These are phyloP conservation scores for Lamprotornis superbus DNA, from an alignment of 2,113 vertebrate genomes.

Conservation along the genomic window DNA sequence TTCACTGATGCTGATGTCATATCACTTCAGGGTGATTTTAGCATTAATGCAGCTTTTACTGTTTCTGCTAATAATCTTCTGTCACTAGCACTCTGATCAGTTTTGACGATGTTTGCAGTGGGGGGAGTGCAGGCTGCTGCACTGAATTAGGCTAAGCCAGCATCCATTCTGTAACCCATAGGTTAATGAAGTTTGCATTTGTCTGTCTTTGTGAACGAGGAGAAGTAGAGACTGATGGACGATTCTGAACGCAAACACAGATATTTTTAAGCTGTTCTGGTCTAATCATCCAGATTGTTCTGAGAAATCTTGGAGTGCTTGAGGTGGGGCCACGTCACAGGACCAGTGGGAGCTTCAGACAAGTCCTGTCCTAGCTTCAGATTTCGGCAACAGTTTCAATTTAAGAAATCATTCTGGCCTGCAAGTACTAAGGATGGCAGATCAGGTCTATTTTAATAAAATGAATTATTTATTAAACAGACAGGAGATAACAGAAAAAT, in stretches of 20 bases:
- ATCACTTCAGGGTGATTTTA: background rate
- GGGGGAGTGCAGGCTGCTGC: background rate
- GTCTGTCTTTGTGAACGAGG: background rate
- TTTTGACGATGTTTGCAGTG: background rate
- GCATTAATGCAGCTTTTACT: slow-evolving; percentile 7
- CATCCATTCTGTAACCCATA: background rate
- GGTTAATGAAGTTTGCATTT: background rate
- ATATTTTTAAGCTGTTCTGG: background rate
- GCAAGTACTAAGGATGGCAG: background rate
- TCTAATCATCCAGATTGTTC: background rate
- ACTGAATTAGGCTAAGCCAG: background rate
- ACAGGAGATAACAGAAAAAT: background rate
- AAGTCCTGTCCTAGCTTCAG: background rate
- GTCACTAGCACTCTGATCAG: background rate
- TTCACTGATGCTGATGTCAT: background rate
- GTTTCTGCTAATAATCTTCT: background rate
- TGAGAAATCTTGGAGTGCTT: background rate
- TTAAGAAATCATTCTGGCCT: background rate
- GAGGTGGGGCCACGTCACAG: background rate
- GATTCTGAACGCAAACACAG: background rate
- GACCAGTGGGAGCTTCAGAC: background rate
- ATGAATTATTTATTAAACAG: background rate
- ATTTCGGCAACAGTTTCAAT: background rate
- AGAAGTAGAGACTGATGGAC: background rate
- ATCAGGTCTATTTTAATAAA: background rate